Evolutionary conservation across 2,113 vertebrate species (phyloP).

Genomic region (Emberiza fucata): DNA sequence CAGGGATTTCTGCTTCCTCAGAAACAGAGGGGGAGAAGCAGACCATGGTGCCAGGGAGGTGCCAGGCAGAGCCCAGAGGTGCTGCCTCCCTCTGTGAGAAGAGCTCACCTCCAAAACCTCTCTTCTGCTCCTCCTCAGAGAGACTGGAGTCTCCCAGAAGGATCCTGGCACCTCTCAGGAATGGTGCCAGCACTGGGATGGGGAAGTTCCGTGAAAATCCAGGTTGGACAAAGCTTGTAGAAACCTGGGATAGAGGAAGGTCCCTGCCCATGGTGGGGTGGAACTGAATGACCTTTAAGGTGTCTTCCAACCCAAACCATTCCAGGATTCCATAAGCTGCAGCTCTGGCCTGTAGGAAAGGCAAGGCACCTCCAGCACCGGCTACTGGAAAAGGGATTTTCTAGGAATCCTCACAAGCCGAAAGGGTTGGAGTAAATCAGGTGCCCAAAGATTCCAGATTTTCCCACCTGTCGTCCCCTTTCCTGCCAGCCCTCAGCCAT

Average conservation of each 20-base stretch:
- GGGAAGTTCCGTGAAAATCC: background rate
- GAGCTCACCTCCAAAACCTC: background rate
- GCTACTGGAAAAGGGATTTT: background rate
- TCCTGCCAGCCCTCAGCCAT: background rate
- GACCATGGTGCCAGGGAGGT: background rate
- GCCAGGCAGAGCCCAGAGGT: background rate
- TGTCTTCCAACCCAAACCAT: background rate
- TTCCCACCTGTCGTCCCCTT: background rate
- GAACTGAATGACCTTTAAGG: background rate
- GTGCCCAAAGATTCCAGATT: background rate
- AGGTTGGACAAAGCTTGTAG: accelerated
- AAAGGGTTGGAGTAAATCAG: background rate
- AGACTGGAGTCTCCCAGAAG: background rate
- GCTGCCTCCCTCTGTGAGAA: background rate
- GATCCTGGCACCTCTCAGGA: background rate
- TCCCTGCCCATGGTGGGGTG: background rate
- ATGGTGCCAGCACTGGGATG: accelerated
- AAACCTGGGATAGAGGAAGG: background rate
- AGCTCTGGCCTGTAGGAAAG: background rate
- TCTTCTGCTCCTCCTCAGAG: accelerated
- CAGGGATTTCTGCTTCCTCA: background rate
- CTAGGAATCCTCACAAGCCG: background rate
- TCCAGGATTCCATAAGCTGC: background rate
- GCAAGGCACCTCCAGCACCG: background rate
- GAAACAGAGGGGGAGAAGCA: accelerated